phyloP scores from a whole-genome alignment of 2,797 vertebrate species.

The Echeneis naucrates region DNA sequence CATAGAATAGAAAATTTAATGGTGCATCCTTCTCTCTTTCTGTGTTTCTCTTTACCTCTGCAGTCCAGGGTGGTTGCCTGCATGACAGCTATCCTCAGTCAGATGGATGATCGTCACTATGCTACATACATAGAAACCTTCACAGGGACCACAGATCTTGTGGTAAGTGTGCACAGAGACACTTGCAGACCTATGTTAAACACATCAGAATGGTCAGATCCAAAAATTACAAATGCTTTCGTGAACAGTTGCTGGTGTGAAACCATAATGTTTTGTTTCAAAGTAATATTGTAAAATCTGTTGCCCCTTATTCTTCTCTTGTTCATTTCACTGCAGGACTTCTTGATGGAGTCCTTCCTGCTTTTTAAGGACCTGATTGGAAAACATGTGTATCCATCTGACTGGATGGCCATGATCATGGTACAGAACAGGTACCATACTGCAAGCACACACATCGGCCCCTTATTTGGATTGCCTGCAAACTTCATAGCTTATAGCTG shows the following conservation, averaged over 20 bases:
- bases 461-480: neutral
- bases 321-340: slow-evolving; percentile 86
- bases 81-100: slow-evolving; percentile 96
- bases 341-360: slow-evolving; percentile 97
- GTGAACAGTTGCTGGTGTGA: neutral
- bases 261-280: neutral
- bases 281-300: neutral
- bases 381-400: slow-evolving; percentile 94
- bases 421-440: slow-evolving; percentile 94
- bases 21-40: slow-evolving; percentile 14
- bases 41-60: slow-evolving; percentile 9
- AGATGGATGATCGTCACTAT: slow-evolving; percentile 95
- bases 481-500: neutral
- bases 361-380: slow-evolving; percentile 96
- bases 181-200: neutral
- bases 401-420: slow-evolving; percentile 99
- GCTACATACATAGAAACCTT: slow-evolving; percentile 94
- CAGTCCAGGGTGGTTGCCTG: slow-evolving; percentile 97
- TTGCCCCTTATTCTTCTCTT: slow-evolving; percentile 3
- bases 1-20: slow-evolving; percentile 34
- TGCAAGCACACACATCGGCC: slow-evolving; percentile 5
- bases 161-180: slow-evolving; percentile 87
- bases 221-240: neutral
- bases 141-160: slow-evolving; percentile 88
- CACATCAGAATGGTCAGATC: neutral